These are phyloP conservation scores for Myotis daubentonii DNA, from an alignment of 2,797 vertebrate genomes.

Conservation along the genomic window DNA sequence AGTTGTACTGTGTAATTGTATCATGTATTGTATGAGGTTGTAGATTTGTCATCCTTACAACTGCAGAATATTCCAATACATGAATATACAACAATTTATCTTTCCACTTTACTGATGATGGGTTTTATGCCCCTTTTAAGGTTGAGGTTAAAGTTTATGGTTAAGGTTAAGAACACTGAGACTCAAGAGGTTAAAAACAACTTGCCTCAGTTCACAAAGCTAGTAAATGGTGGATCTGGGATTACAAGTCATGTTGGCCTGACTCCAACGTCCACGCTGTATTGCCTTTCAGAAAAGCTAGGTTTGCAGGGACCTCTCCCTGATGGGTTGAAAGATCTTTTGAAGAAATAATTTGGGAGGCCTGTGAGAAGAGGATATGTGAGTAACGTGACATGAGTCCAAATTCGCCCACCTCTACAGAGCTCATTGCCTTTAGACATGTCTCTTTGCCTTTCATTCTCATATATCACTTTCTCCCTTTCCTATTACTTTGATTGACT, in stretches of 20 bases:
- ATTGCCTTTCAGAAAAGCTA: background rate
- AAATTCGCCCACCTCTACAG: background rate
- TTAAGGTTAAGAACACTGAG: background rate
- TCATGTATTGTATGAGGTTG: background rate
- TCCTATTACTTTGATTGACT: constrained; percentile 9
- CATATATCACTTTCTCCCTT: background rate
- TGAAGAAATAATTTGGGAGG: background rate
- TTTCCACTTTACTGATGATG: background rate
- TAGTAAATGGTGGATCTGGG: background rate
- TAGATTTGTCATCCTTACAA: background rate
- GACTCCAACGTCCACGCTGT: background rate
- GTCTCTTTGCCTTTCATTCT: background rate
- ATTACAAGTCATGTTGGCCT: background rate
- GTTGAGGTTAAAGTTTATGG: background rate
- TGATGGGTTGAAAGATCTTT: background rate
- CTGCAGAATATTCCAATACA: background rate
- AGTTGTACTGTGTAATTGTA: background rate
- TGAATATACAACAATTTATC: background rate
- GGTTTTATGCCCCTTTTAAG: background rate
- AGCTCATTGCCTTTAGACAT: background rate
- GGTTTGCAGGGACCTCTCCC: background rate
- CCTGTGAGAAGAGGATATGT: background rate
- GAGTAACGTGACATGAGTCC: background rate
- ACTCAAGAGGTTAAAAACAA: background rate
- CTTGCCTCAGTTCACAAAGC: background rate